phyloP scores from a whole-genome alignment of 2,113 vertebrate genomes.

The Psittacula cyanocephala region DNA sequence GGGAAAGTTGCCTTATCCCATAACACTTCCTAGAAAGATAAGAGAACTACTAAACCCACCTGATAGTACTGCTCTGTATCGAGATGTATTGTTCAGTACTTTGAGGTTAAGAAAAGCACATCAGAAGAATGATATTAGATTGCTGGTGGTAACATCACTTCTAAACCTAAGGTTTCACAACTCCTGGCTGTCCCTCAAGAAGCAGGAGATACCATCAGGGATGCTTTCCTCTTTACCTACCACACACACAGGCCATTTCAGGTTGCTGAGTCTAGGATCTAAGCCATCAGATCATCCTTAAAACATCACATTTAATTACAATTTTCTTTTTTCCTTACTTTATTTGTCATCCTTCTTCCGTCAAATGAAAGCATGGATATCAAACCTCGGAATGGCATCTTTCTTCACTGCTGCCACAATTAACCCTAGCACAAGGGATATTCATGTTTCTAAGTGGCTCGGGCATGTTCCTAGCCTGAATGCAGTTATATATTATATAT shows the following conservation, averaged over 20 bases:
- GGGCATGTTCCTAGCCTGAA: neutral
- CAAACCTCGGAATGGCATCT: fast-evolving
- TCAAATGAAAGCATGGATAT: neutral
- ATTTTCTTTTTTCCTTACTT: neutral
- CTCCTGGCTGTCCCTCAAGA: neutral
- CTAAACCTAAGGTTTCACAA: neutral
- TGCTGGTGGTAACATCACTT: neutral
- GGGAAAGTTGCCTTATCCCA: neutral
- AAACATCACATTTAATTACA: neutral
- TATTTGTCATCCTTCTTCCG: neutral
- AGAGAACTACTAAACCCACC: neutral
- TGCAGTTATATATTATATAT: neutral
- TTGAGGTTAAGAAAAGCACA: conserved; percentile 14
- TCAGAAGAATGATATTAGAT: neutral
- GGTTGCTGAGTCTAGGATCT: neutral
- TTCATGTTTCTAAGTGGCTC: neutral
- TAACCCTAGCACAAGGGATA: neutral
- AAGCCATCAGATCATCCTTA: neutral
- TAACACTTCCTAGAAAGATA: neutral
- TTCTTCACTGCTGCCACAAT: neutral
- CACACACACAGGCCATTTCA: neutral
- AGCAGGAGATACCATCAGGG: neutral
- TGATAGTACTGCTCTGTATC: neutral
- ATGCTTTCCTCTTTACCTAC: neutral
- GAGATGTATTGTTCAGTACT: neutral